These are phyloP conservation scores for Beris chalybata DNA, from an alignment of 2,888 invertebrate species.

Conservation along the genomic window DNA sequence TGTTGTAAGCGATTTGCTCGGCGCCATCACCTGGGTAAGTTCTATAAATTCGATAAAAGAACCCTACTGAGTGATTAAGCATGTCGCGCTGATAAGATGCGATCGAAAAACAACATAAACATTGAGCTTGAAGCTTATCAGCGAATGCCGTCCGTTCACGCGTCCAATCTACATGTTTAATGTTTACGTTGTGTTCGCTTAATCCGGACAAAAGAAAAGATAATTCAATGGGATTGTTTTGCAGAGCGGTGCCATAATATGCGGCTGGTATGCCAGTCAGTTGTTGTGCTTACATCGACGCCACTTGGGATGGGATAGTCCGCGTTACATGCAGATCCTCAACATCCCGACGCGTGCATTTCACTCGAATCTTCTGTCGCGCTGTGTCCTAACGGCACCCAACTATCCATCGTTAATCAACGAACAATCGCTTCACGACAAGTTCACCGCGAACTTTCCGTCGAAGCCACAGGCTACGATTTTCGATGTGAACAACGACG, in stretches of 20 bases:
- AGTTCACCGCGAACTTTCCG: conserved; percentile 13
- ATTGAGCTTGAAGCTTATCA: neutral
- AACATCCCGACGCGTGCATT: conserved; percentile 38
- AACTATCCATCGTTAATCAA: conserved; percentile 30
- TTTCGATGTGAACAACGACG: conserved; percentile 36
- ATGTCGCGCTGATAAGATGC: neutral
- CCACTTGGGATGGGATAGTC: conserved; percentile 34
- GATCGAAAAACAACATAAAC: neutral
- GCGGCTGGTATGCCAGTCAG: conserved; percentile 67
- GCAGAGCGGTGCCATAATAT: conserved; percentile 64
- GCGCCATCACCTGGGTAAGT: conserved; percentile 58
- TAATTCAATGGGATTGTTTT: conserved; percentile 41
- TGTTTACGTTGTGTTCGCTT: conserved; percentile 13
- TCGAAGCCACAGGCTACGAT: neutral
- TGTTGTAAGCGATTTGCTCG: conserved; percentile 34
- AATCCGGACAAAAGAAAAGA: neutral
- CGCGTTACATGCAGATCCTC: conserved; percentile 37
- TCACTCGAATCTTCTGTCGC: conserved; percentile 38
- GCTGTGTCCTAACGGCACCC: conserved; percentile 35
- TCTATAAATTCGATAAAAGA: neutral
- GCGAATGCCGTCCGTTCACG: neutral
- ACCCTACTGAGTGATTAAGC: too few relatives aligned
- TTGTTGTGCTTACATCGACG: conserved; percentile 54
- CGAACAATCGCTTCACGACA: conserved; percentile 27
- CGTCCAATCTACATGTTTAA: neutral